Conservation (phyloP, 2,888 invertebrate species). For the Conops quadrifasciatus region DNA sequence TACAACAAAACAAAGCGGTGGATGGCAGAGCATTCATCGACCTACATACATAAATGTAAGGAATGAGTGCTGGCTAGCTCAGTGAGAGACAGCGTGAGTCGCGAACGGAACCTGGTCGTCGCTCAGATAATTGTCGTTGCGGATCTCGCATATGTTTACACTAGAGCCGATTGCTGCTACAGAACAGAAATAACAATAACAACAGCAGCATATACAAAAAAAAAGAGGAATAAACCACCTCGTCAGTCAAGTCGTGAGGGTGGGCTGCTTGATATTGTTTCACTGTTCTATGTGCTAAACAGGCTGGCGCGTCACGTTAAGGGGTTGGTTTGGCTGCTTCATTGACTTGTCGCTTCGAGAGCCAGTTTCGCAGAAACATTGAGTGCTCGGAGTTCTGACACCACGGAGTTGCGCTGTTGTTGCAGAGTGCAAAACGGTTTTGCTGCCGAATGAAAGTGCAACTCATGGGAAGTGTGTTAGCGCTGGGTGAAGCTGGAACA, state of each 20-base stretch:
- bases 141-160: background rate
- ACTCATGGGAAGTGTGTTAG: background rate
- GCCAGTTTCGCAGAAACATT: slow-evolving; percentile 22
- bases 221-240: slow-evolving; percentile 24
- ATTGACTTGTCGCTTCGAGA: too few species aligned
- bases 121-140: background rate
- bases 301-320: background rate
- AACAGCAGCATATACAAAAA: background rate
- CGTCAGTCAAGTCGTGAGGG: slow-evolving; percentile 29
- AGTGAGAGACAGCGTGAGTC: slow-evolving; percentile 33
- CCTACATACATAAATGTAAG: background rate
- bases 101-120: slow-evolving; percentile 37
- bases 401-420: slow-evolving; percentile 55
- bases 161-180: background rate
- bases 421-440: background rate
- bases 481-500: background rate
- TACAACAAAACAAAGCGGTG: background rate
- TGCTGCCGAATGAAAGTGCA: slow-evolving; percentile 20
- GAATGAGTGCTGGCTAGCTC: slow-evolving; percentile 2
- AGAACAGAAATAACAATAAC: background rate
- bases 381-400: slow-evolving; percentile 41
- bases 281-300: slow-evolving; percentile 42
- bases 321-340: slow-evolving; percentile 28
- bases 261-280: slow-evolving; percentile 44
- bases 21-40: slow-evolving; percentile 8